Conservation (phyloP, 35 echinoderm and acorn worm species). For the Eucidaris tribuloides region DNA sequence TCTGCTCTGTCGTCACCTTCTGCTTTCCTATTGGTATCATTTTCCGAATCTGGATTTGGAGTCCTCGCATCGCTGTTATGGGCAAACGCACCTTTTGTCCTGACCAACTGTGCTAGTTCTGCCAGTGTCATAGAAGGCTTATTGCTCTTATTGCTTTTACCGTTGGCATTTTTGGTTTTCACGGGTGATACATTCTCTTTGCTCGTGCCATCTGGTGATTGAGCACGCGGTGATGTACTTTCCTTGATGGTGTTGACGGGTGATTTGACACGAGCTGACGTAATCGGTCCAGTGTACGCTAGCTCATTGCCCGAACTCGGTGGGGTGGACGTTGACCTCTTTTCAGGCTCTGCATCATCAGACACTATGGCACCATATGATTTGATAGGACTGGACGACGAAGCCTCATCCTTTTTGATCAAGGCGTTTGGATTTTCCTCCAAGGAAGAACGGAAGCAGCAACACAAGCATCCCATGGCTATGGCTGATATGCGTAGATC, state of each 20-base stretch:
- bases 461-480: slow-evolving; percentile 24
- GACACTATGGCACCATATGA: slow-evolving; percentile 5
- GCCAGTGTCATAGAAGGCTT: neutral
- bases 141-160: too few relatives aligned
- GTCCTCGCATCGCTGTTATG: neutral
- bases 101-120: neutral
- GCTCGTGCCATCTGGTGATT: too few relatives aligned
- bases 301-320: neutral
- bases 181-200: too few relatives aligned
- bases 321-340: neutral
- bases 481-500: too few relatives aligned
- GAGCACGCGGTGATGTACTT: neutral
- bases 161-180: neutral
- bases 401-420: neutral
- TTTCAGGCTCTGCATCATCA: neutral
- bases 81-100: neutral
- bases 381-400: neutral
- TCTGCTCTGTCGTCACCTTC: neutral
- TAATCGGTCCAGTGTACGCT: neutral
- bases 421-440: neutral
- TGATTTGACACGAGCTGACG: slow-evolving; percentile 3
- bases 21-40: neutral
- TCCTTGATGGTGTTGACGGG: neutral
- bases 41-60: neutral
- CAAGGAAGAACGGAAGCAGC: neutral